phyloP scores from a whole-genome alignment of 2,888 invertebrate genomes.

The Plebejus anna region DNA sequence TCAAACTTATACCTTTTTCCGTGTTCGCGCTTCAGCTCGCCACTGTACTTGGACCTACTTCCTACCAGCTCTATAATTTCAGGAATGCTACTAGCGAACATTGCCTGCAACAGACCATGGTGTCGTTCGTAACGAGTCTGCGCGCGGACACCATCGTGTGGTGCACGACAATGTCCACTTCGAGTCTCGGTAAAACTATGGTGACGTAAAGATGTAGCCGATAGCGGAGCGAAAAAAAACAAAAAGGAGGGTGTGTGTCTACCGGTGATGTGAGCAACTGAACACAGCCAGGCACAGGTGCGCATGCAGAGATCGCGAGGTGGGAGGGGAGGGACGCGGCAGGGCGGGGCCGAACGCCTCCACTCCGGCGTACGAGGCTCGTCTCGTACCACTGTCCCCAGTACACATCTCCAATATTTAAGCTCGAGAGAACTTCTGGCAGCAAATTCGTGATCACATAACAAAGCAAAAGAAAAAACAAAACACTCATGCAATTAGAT shows the following conservation, averaged over 20 bases:
- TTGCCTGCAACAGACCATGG: conserved; percentile 93
- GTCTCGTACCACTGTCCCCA: conserved; percentile 56
- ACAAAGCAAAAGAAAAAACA: conserved; percentile 79
- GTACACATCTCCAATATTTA: conserved; percentile 51
- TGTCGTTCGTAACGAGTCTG: conserved; percentile 68
- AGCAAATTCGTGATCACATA: conserved; percentile 69
- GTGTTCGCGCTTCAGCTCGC: conserved; percentile 99
- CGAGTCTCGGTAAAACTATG: conserved; percentile 69
- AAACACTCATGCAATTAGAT: conserved; percentile 69
- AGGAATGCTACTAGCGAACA: conserved; percentile 99
- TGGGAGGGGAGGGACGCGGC: conserved; percentile 68
- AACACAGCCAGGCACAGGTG: conserved; percentile 80
- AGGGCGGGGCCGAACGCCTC: conserved; percentile 48
- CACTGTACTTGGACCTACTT: conserved; percentile 99
- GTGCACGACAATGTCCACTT: conserved; percentile 78
- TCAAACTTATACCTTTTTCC: conserved; percentile 95
- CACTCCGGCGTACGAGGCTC: conserved; percentile 51
- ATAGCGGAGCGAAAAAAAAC: conserved; percentile 75
- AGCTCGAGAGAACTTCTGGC: conserved; percentile 64
- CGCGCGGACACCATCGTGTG: conserved; percentile 74
- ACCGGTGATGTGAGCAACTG: conserved; percentile 79
- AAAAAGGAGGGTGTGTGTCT: conserved; percentile 75
- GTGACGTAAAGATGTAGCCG: conserved; percentile 72
- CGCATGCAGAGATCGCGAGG: conserved; percentile 75
- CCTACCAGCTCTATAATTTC: conserved; percentile 99